Base-by-base conservation (phyloP, 2,113 vertebrate genomes). In the Sorex araneus region DNA sequence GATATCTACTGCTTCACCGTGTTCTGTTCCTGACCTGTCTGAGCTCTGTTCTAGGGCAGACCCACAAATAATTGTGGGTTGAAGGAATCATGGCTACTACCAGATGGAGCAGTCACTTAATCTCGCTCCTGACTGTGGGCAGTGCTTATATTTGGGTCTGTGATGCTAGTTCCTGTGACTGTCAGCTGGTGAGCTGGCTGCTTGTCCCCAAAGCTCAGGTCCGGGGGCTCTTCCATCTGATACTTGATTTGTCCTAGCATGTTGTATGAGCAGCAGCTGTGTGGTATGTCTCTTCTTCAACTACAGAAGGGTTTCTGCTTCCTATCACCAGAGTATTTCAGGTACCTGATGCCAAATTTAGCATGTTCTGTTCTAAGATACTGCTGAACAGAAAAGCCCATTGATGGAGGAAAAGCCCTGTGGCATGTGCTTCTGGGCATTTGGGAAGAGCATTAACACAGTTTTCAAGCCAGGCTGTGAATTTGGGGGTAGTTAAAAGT, bases 301-400 rank as follows among this genome's bases (percentile, higher is more conserved):
- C 79, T 67, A 73, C 30, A 25, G 84, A 84, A 84, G 82, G 76
- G 84, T 67, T 94, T 79, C 91, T 85, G 6, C 75, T 95, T 95
- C 85, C 86, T 93, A 66, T 94, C 63, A 70, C 81, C 64, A 87
- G 84, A 95, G 74, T 6, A 0, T 89, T 94, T 96, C 89, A 91
- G 94, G 80, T 92, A 92, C 94, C 93, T 89, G 89, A 90, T 92
- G 84, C 92, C 94, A 95, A 96, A 96, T 96, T 96, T 93, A 95
- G 91, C 92, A 77, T 64, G 63, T 94, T 96, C 88, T 92, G 43
- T 91, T 92, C 91, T 79, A 83, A 94, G 91, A 54, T 78, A 43
- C 94, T 82, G 74, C 78, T 91, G 87, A 92, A 80, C 84, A 94
- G 90, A 95, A 93, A 78, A 88, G 94, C 54, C 75, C 86, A 87